These are phyloP conservation scores for Aporophyla nigra DNA, from an alignment of 2,888 invertebrate species.

Conservation along the genomic window DNA sequence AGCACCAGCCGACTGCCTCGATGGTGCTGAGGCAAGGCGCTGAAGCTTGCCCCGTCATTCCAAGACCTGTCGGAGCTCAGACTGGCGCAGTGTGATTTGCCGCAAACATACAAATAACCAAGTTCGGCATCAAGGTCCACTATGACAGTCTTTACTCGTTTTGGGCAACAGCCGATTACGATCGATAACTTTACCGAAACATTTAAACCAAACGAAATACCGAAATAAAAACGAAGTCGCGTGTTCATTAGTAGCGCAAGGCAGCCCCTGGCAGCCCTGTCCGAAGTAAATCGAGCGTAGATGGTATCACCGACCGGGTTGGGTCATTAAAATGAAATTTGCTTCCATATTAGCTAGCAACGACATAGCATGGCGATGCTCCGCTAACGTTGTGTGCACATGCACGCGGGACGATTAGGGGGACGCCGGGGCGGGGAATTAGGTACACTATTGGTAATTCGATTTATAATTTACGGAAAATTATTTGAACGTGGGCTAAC, in stretches of 20 bases:
- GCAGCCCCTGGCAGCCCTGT: slow-evolving; percentile 76
- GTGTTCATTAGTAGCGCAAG: slow-evolving; percentile 60
- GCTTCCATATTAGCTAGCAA: slow-evolving; percentile 77
- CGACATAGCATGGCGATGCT: slow-evolving; percentile 63
- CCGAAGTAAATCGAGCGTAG: slow-evolving; percentile 80
- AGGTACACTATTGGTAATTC: slow-evolving; percentile 10
- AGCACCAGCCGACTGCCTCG: too few species aligned
- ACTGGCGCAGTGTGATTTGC: too few species aligned
- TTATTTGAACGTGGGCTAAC: neutral
- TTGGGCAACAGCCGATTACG: neutral
- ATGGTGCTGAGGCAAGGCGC: too few species aligned
- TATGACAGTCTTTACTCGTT: neutral
- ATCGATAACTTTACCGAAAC: slow-evolving; percentile 44
- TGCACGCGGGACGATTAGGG: slow-evolving; percentile 27
- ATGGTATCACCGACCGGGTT: slow-evolving; percentile 77
- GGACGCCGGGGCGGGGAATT: slow-evolving; percentile 10
- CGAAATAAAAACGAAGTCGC: slow-evolving; percentile 62
- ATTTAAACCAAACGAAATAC: slow-evolving; percentile 42
- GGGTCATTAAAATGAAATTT: slow-evolving; percentile 89
- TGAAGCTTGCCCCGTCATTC: too few species aligned
- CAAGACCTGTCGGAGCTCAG: too few species aligned
- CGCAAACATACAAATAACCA: neutral
- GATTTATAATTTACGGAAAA: slow-evolving; percentile 30
- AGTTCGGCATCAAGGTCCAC: neutral
- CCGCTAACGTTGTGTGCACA: slow-evolving; percentile 62